These are phyloP conservation scores for Epistrophe grossulariae DNA, from an alignment of 2,888 invertebrate species.

Conservation along the genomic window DNA sequence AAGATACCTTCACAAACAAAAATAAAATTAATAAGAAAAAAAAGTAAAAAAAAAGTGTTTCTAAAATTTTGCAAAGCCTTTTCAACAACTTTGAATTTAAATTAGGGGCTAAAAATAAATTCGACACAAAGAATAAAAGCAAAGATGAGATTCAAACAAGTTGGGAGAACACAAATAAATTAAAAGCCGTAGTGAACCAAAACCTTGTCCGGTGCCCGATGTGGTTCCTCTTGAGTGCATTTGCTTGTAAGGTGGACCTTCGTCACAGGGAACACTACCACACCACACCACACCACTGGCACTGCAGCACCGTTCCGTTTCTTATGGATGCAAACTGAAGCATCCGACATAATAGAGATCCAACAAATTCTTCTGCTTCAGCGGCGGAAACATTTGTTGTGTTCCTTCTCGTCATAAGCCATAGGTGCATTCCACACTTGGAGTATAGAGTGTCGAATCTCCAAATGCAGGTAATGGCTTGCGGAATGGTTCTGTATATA, in stretches of 20 bases:
- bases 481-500: slow-evolving; percentile 34
- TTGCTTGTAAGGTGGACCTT: slow-evolving; percentile 83
- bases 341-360: slow-evolving; percentile 75
- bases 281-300: too few species aligned
- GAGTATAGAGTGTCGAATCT: slow-evolving; percentile 63
- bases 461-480: slow-evolving; percentile 70
- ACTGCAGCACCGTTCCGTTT: slow-evolving; percentile 58
- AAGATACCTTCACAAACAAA: slow-evolving; percentile 4
- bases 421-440: slow-evolving; percentile 73
- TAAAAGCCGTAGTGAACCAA: slow-evolving; percentile 76
- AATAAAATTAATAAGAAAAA: slow-evolving; percentile 19
- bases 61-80: slow-evolving; percentile 71
- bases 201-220: slow-evolving; percentile 62
- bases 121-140: slow-evolving; percentile 52
- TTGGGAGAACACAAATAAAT: slow-evolving; percentile 71
- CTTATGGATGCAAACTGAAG: slow-evolving; percentile 77
- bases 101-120: slow-evolving; percentile 72
- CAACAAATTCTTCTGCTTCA: slow-evolving; percentile 73
- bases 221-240: slow-evolving; percentile 83
- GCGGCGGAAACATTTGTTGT: slow-evolving; percentile 76
- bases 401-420: slow-evolving; percentile 70
- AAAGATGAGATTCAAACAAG: slow-evolving; percentile 59
- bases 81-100: slow-evolving; percentile 66
- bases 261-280: slow-evolving; percentile 76
- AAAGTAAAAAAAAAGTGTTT: slow-evolving; percentile 40